These are phyloP conservation scores for Campylomormyrus tamandua DNA, from an alignment of 2,113 vertebrate species.

Conservation along the genomic window DNA sequence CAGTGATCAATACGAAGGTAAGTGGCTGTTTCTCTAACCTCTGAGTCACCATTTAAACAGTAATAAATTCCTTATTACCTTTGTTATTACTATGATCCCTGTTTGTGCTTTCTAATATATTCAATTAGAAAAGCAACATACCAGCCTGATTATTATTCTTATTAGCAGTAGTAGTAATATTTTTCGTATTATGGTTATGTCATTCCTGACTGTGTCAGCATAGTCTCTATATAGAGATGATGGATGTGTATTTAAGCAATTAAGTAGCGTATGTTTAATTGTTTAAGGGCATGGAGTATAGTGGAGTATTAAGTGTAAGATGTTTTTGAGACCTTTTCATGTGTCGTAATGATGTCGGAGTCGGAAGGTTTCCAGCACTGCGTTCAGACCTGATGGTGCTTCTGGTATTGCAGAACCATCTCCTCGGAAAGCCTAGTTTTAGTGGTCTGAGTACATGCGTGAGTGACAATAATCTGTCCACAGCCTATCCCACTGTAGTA, in stretches of 20 bases:
- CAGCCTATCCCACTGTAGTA: background rate
- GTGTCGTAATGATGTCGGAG: background rate
- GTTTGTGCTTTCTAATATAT: background rate
- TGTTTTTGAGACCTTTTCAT: background rate
- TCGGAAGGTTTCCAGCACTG: background rate
- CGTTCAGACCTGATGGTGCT: background rate
- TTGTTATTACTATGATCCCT: background rate
- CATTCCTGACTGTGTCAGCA: background rate
- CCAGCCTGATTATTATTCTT: background rate
- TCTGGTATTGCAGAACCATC: background rate
- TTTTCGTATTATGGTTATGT: background rate
- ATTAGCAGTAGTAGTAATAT: background rate
- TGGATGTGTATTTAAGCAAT: background rate
- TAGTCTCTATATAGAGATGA: background rate
- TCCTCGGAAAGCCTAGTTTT: background rate
- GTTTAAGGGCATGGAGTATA: background rate
- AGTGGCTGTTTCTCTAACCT: slow-evolving; percentile 48
- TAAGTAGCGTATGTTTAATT: background rate
- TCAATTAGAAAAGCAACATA: background rate
- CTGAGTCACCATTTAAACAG: background rate
- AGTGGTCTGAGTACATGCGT: background rate
- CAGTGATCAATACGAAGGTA: slow-evolving; percentile 81
- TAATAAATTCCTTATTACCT: background rate
- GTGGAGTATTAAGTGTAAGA: background rate
- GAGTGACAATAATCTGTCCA: background rate